Evolutionary conservation across 2,113 vertebrate species (phyloP).

Genomic region (Danionella cerebrum): DNA sequence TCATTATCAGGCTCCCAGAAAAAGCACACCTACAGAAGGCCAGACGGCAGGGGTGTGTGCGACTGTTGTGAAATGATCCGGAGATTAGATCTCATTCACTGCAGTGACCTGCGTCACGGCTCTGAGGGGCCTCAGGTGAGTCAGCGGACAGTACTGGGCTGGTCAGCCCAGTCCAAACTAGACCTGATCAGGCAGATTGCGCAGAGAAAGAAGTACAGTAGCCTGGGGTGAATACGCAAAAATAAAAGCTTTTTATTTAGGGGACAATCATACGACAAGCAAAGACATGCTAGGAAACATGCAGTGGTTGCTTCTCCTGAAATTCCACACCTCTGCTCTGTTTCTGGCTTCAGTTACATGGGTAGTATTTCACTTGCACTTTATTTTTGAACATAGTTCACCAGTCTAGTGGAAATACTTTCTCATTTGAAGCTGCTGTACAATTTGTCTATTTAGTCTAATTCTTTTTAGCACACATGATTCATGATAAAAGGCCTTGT

Average conservation of each 20-base stretch:
- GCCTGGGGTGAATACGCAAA: not conserved
- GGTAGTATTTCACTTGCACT: not conserved
- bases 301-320: constrained; percentile 7
- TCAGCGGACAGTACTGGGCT: no score
- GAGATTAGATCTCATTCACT: constrained; percentile 3
- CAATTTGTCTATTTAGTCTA: no score
- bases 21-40: not conserved
- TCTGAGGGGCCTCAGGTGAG: not conserved
- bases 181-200: not conserved
- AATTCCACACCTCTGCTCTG: constrained; percentile 35
- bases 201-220: not conserved
- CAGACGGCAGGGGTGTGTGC: not conserved
- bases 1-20: constrained; percentile 28
- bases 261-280: constrained; percentile 21
- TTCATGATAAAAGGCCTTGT: no score
- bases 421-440: not conserved
- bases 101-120: constrained; percentile 3
- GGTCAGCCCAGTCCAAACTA: not conserved
- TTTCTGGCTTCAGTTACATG: constrained; percentile 21
- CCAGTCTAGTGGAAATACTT: not conserved
- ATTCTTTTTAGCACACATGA: no score
- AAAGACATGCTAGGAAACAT: not conserved
- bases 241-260: not conserved
- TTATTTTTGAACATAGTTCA: not conserved
- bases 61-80: constrained; percentile 6